Conservation (phyloP, 2,797 vertebrate genomes). For the Triplophysa bombifrons region DNA sequence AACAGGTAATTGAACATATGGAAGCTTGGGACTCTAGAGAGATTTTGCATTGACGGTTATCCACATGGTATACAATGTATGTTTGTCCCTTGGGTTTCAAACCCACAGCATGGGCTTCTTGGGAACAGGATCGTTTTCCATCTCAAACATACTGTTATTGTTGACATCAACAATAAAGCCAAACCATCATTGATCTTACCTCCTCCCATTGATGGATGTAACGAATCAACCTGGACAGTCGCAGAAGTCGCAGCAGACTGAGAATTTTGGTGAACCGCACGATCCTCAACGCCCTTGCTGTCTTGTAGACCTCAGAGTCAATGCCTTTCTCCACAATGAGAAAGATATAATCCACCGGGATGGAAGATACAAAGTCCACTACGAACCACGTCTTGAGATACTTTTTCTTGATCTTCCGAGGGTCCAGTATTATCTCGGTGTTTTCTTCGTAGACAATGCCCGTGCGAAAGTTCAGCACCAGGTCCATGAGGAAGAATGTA, state of each 20-base stretch:
- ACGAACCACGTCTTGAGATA: constrained; percentile 97
- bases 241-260: constrained; percentile 88
- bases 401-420: constrained; percentile 92
- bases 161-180: background rate
- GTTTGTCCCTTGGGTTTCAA: too few relatives aligned
- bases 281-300: constrained; percentile 91
- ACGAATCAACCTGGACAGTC: constrained; percentile 93
- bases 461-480: constrained; percentile 97
- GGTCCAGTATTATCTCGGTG: constrained; percentile 97
- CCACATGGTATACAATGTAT: too few relatives aligned
- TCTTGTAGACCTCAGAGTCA: constrained; percentile 97
- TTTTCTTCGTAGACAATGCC: constrained; percentile 98
- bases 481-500: constrained; percentile 97
- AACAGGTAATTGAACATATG: constrained; percentile 26
- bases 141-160: background rate
- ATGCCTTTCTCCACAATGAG: constrained; percentile 98
- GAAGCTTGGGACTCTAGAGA: too few relatives aligned
- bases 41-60: too few relatives aligned
- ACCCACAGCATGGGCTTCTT: too few relatives aligned
- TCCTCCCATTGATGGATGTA: constrained; percentile 99
- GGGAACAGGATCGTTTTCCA: background rate
- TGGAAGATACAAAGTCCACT: constrained; percentile 97
- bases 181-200: constrained; percentile 70
- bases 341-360: constrained; percentile 99
- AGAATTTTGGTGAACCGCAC: constrained; percentile 98